These are phyloP conservation scores for Puntigrus tetrazona DNA, from an alignment of 2,113 vertebrate genomes.

Conservation along the genomic window DNA sequence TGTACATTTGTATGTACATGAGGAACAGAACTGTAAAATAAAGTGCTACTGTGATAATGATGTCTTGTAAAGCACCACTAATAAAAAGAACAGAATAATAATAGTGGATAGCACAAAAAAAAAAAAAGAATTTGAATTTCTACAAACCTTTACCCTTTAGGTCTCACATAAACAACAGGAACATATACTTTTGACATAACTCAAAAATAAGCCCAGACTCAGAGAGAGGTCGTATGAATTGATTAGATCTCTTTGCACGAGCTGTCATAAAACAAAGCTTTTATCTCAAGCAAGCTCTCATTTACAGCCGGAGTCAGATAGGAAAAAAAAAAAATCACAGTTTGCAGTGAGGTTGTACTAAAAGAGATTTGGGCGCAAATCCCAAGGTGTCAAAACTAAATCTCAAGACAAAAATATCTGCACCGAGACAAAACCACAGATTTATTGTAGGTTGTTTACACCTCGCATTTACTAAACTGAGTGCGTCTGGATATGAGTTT, in stretches of 20 bases:
- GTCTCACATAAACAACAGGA: conserved; percentile 25
- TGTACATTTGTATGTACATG: too few relatives aligned
- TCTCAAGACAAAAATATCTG: conserved; percentile 19
- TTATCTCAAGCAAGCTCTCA: neutral
- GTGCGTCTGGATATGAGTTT: neutral
- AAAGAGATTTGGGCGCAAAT: neutral
- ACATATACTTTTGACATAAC: neutral
- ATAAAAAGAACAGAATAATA: conserved; percentile 9
- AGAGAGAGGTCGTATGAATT: neutral
- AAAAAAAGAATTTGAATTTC: too few relatives aligned
- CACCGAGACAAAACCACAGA: neutral
- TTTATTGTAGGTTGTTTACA: neutral
- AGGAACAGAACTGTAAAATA: too few relatives aligned
- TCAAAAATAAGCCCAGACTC: neutral
- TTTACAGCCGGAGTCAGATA: neutral
- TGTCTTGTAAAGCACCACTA: neutral
- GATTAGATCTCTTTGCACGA: conserved; percentile 38
- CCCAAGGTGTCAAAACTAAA: conserved; percentile 17
- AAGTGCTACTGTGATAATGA: neutral
- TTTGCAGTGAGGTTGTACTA: too few relatives aligned
- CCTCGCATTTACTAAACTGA: neutral
- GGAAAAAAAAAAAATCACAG: neutral
- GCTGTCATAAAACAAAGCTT: neutral
- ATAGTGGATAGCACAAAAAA: conserved; percentile 47
- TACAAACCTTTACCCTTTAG: conserved; percentile 13